phyloP scores from a whole-genome alignment of 2,888 invertebrate genomes.

The Lasioglossum pauxillum region DNA sequence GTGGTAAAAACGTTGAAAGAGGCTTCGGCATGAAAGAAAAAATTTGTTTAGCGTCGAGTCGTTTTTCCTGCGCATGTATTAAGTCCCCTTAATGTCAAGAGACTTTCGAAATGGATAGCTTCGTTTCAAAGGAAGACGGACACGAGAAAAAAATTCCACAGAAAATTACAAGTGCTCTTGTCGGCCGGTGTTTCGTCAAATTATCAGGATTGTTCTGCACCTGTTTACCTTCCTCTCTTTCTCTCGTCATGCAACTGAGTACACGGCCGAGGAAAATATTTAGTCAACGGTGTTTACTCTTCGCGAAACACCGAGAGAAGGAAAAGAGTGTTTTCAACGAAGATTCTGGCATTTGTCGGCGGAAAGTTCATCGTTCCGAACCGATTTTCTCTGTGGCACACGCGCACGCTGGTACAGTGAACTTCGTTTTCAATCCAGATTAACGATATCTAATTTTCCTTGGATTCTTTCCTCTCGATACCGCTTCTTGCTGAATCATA shows the following conservation, averaged over 20 bases:
- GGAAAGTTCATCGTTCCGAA: neutral
- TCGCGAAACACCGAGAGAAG: neutral
- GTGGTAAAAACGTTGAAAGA: neutral
- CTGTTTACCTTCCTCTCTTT: constrained; percentile 10
- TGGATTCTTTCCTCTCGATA: neutral
- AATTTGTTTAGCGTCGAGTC: neutral
- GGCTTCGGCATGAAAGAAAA: neutral
- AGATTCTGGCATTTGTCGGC: constrained; percentile 23
- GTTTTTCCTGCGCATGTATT: neutral
- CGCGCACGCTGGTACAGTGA: neutral
- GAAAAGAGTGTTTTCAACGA: neutral
- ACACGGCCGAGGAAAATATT: constrained; percentile 21
- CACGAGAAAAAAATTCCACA: neutral
- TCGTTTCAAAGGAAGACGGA: neutral
- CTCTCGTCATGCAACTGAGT: neutral
- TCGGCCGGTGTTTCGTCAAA: constrained; percentile 16
- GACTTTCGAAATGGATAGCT: neutral
- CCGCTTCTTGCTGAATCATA: neutral
- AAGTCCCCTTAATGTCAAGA: neutral
- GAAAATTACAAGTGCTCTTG: constrained; percentile 19
- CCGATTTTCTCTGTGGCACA: neutral
- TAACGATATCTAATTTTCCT: neutral
- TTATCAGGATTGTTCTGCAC: constrained; percentile 26
- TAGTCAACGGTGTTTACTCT: constrained; percentile 25
- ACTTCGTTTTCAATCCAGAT: neutral